Conservation (phyloP, 2,888 invertebrate genomes). For the Limnephilus auricula region DNA sequence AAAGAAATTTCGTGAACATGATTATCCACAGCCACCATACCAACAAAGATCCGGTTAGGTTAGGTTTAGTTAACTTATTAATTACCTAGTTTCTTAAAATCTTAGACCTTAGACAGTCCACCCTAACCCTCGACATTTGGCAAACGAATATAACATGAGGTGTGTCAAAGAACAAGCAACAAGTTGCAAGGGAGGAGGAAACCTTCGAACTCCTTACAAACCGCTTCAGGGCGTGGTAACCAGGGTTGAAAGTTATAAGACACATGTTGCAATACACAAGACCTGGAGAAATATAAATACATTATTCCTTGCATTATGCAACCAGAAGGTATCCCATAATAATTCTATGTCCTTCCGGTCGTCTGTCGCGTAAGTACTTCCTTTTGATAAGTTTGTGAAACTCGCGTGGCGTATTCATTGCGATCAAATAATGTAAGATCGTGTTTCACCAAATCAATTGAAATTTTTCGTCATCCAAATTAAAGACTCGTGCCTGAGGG, state of each 20-base stretch:
- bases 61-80: too few species aligned
- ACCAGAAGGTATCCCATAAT: background rate
- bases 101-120: background rate
- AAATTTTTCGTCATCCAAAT: background rate
- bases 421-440: background rate
- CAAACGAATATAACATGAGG: background rate
- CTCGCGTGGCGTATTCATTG: constrained; percentile 45
- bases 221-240: background rate
- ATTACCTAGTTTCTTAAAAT: too few species aligned
- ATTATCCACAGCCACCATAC: background rate
- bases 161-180: background rate
- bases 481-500: background rate
- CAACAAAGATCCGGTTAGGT: background rate
- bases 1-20: too few species aligned
- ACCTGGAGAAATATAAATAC: constrained; percentile 15
- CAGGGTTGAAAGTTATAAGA: background rate
- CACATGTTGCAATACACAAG: constrained; percentile 32
- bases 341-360: constrained; percentile 23
- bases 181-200: background rate
- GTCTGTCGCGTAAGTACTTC: background rate
- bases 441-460: background rate
- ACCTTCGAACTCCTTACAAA: background rate
- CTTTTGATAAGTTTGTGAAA: background rate
- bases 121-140: background rate
- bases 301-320: constrained; percentile 13